Evolutionary conservation across 1,140 invertebrate species (phyloP).

Genomic region (Aplysia californica): DNA sequence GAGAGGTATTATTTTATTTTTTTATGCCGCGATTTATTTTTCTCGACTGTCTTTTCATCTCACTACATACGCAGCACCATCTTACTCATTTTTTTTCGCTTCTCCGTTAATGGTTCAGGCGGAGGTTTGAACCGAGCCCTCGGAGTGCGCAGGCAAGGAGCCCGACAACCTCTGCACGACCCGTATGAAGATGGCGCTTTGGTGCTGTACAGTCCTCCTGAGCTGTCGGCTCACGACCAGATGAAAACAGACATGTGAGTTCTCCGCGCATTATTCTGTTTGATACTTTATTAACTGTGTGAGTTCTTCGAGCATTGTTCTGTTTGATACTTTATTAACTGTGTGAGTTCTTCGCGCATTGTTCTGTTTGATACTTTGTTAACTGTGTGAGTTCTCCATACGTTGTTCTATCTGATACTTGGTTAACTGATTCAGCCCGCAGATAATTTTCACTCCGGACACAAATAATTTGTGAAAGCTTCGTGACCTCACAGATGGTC

Average conservation of each 20-base stretch:
- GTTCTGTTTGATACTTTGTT: neutral
- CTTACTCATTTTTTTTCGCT: too few species aligned
- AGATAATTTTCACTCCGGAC: too few species aligned
- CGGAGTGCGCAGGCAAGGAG: conserved; percentile 78
- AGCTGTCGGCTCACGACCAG: conserved; percentile 84
- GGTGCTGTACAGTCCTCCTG: conserved; percentile 88
- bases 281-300: too few species aligned
- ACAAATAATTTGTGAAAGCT: too few species aligned
- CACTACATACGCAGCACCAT: too few species aligned
- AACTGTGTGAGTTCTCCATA: neutral
- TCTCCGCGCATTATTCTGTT: too few species aligned
- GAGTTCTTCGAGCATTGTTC: neutral
- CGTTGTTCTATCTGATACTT: neutral
- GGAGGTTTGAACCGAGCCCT: conserved; percentile 71
- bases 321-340: neutral
- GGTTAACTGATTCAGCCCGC: neutral
- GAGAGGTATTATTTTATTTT: too few species aligned
- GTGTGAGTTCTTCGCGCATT: neutral
- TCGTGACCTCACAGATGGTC: too few species aligned
- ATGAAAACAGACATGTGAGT: conserved; percentile 79
- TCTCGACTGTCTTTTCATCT: too few species aligned
- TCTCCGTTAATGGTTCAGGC: too few species aligned
- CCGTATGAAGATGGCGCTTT: conserved; percentile 94
- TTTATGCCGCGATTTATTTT: too few species aligned
- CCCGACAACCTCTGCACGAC: conserved; percentile 87